These are phyloP conservation scores for Lissonota sp. DNA, from an alignment of 2,888 invertebrate species.

Conservation along the genomic window DNA sequence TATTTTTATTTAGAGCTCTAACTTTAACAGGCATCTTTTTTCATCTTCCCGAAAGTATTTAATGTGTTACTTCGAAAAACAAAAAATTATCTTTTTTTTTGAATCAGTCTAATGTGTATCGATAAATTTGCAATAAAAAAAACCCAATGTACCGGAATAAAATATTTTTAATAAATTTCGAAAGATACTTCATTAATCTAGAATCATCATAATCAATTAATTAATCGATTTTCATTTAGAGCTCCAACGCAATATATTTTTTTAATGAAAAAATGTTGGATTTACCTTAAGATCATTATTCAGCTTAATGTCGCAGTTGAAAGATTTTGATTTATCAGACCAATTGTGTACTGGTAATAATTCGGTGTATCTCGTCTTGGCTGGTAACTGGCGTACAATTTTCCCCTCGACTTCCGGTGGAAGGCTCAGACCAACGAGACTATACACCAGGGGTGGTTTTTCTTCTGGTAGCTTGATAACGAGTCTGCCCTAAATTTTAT, in stretches of 20 bases:
- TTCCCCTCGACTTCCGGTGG: conserved; percentile 61
- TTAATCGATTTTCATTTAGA: too few species aligned
- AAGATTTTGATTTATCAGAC: conserved; percentile 68
- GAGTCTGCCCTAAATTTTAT: conserved; percentile 69
- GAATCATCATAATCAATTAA: too few species aligned
- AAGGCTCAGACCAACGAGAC: conserved; percentile 69
- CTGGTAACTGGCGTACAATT: conserved; percentile 72
- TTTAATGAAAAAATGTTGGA: not conserved
- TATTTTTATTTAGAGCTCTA: too few species aligned
- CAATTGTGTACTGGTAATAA: conserved; percentile 73
- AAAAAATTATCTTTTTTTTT: too few species aligned
- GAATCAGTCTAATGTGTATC: too few species aligned
- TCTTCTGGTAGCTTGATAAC: conserved; percentile 69
- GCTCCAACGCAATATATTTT: not conserved
- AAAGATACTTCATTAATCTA: not conserved
- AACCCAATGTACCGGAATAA: too few species aligned
- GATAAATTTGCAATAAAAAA: too few species aligned
- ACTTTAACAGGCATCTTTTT: too few species aligned
- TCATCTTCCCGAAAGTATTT: too few species aligned
- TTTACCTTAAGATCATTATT: conserved; percentile 19
- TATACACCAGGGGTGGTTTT: conserved; percentile 68
- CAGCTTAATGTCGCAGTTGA: conserved; percentile 70
- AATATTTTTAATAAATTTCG: not conserved
- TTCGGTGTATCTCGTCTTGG: conserved; percentile 73
- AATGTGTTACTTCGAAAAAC: too few species aligned